Evolutionary conservation across 2,113 vertebrate species (phyloP), one percentile per base, ranked within the genome.

Genomic region (Siphamia tubifer): DNA sequence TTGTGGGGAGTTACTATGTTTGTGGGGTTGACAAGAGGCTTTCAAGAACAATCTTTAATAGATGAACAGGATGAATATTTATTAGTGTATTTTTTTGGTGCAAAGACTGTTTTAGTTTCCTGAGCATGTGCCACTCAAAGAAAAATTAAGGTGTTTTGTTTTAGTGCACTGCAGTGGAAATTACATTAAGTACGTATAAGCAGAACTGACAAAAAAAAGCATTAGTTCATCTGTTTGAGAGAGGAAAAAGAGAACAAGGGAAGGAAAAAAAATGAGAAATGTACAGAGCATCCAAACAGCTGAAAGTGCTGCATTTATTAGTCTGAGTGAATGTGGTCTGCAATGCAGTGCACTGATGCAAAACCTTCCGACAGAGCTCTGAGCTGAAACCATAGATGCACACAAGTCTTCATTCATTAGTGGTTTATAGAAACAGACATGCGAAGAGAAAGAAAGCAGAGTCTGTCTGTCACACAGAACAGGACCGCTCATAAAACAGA

Each of bases 261-360:
- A 19, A 28, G 11, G 10, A 43, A 6, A 32, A 20, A 23, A 32
- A 20, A 23, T 2, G 7, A 36, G 13, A 39, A 24, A 28, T 6
- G 40, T 11, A n/a, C 20, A 38, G 13, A 60, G 36, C 35, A 16
- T 5, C 16, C 16, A 54, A 19, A 12, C 32, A 39, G 42, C 61
- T 54, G 39, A 60, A 6, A 16, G 25, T 13, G 4, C 35, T 68
- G 72, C 52, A 68, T 60, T 77, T 60, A 80, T 70, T 62, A 67
- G 47, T 17, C 1, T 21, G 49, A 82, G 68, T 76, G 67, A 58
- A 67, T 30, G 44, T 6, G 10, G 0, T 57, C 43, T 82, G 77
- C 77, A 74, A 13, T 68, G 63, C 74, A 74, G 63, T 5, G 1
- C 3, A 4, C 31, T 0, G 13, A 51, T 48, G 49, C 39, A 24